Conservation (phyloP, 2,797 vertebrate species). For the Numenius phaeopus region DNA sequence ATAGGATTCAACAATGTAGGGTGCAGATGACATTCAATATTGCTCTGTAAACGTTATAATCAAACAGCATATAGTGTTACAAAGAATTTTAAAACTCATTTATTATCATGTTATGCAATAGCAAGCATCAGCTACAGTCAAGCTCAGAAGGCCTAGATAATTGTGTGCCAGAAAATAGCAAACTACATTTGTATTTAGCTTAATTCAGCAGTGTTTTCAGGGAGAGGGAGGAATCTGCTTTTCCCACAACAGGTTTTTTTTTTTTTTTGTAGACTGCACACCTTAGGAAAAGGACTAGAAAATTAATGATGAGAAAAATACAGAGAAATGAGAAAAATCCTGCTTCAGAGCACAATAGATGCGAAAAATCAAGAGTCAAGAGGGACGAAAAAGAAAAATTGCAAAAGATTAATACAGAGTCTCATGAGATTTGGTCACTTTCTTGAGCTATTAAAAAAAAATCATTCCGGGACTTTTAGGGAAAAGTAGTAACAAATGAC, state of each 20-base stretch:
- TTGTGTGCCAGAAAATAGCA: background rate
- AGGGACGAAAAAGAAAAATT: constrained; percentile 6
- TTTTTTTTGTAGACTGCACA: background rate
- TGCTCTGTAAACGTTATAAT: background rate
- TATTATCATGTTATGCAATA: background rate
- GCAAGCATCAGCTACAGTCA: background rate
- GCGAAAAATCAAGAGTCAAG: background rate
- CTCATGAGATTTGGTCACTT: constrained; percentile 27
- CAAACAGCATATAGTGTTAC: background rate
- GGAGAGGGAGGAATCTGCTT: background rate
- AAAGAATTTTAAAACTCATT: background rate
- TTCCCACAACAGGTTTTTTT: background rate
- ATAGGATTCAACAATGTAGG: background rate
- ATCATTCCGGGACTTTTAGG: background rate
- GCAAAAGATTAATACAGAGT: background rate
- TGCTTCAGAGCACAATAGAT: background rate
- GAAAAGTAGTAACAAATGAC: background rate
- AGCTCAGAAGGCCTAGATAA: background rate
- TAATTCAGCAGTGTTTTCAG: background rate
- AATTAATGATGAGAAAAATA: background rate
- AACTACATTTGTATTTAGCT: background rate
- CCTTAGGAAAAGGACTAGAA: background rate
- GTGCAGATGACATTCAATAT: background rate
- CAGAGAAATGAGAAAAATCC: background rate
- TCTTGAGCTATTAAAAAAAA: constrained; percentile 21